These are phyloP conservation scores for Hybos culiciformis DNA, from an alignment of 2,888 invertebrate species.

Conservation along the genomic window DNA sequence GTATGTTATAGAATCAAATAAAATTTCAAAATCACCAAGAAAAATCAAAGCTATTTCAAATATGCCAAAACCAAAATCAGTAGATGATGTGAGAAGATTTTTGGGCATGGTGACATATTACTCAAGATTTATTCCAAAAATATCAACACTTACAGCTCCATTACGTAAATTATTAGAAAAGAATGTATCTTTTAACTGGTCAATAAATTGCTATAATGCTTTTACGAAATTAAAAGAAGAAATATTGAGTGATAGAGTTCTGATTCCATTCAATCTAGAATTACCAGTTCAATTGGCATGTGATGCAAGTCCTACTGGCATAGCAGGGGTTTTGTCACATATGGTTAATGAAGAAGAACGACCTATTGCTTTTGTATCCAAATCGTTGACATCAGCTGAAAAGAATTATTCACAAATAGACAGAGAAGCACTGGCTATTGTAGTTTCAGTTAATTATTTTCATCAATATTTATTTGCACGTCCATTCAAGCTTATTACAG, in stretches of 20 bases:
- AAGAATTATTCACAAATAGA: slow-evolving; percentile 13
- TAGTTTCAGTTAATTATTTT: slow-evolving; percentile 8
- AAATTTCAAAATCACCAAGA: slow-evolving; percentile 9
- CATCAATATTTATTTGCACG: slow-evolving; percentile 8
- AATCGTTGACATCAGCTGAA: slow-evolving; percentile 10
- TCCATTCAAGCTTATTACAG: slow-evolving; percentile 9
- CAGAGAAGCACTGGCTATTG: slow-evolving; percentile 10
- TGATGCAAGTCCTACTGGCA: no score
- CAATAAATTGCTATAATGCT: slow-evolving; percentile 10
- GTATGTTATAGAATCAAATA: slow-evolving; percentile 6
- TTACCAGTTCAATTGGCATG: no score
- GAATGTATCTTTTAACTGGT: slow-evolving; percentile 10
- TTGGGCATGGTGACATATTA: slow-evolving; percentile 13
- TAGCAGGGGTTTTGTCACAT: slow-evolving; percentile 11
- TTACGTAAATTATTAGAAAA: slow-evolving; percentile 9
- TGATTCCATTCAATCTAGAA: slow-evolving; percentile 10
- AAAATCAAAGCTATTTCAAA: slow-evolving; percentile 11
- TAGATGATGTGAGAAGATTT: slow-evolving; percentile 11
- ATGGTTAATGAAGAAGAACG: slow-evolving; percentile 6
- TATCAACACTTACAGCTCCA: slow-evolving; percentile 11
- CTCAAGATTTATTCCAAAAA: slow-evolving; percentile 12
- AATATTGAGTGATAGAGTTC: slow-evolving; percentile 9
- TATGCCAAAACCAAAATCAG: slow-evolving; percentile 9
- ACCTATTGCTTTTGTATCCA: slow-evolving; percentile 10
- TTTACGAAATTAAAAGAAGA: slow-evolving; percentile 10